phyloP scores from a whole-genome alignment of 2,797 vertebrate species.

The Epinephelus awoara region DNA sequence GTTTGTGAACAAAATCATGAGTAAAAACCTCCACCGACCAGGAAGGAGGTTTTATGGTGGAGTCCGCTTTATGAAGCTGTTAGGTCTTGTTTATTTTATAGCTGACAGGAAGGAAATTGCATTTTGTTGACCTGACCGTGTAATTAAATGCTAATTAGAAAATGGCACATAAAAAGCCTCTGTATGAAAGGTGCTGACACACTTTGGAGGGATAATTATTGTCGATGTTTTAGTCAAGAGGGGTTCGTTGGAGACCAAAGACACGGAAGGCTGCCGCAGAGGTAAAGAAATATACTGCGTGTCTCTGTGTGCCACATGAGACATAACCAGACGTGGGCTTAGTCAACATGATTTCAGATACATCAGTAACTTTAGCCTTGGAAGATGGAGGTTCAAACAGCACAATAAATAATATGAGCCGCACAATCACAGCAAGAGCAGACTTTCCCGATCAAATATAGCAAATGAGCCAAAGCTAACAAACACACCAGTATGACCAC shows the following conservation, averaged over 20 bases:
- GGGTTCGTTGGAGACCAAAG: neutral
- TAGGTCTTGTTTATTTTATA: constrained; percentile 51
- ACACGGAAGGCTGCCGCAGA: neutral
- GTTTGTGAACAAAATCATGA: constrained; percentile 1
- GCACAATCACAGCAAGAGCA: neutral
- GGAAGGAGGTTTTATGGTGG: neutral
- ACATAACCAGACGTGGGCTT: neutral
- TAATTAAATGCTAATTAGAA: constrained; percentile 72
- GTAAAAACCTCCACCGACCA: constrained; percentile 4
- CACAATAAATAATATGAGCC: neutral
- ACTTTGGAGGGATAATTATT: constrained; percentile 41
- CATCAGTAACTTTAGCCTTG: neutral
- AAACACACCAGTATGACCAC: neutral
- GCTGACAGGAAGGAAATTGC: constrained; percentile 46
- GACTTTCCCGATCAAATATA: neutral
- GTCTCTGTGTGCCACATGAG: neutral
- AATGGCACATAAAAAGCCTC: constrained; percentile 43
- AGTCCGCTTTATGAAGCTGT: constrained; percentile 40
- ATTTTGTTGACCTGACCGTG: constrained; percentile 50
- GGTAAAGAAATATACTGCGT: neutral
- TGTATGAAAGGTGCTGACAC: constrained; percentile 48
- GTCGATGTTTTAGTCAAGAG: neutral
- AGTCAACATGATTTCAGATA: neutral
- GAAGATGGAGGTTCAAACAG: neutral
- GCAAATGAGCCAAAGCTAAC: neutral